Evolutionary conservation across 1,140 invertebrate genomes (phyloP), one percentile per base, ranked within the genome.

Genomic region (Drosophila neocordata): DNA sequence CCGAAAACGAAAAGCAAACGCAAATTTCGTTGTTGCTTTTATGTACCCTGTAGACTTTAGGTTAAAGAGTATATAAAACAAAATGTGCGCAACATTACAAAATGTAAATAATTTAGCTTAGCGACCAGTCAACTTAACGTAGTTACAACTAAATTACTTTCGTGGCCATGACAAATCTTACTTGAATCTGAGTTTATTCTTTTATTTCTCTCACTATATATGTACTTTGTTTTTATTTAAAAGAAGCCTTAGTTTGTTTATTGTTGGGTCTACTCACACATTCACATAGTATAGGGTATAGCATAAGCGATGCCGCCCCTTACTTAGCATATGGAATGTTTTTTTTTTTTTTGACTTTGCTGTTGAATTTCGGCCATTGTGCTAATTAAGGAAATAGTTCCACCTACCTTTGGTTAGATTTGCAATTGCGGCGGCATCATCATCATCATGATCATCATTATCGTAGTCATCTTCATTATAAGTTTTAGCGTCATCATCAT

Each of bases 331-430:
- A 15, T 48, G 15, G 8, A 48, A 20, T 48, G 41, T 48, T 48
- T 48, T 48, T n/a, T 70, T 20, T 64, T 20, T 67, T 64, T 27
- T 58, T 24, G 22, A 12, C n/a, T n/a, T 48, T 51, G 31, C 34
- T 65, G 15, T 56, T 48, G 31, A 22, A 61, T 34, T 35, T 27
- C 12, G 41, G 8, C 41, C 41, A 48, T 48, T 48, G 53, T 62
- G 79, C 53, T 73, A 70, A 84, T 65, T 69, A 52, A 62, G 22
- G 51, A 35, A 60, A 15, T 63, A 81, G 13, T 48, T 68, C 38
- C 53, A 57, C 67, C 66, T 63, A 88, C 82, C 83, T 85, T 65
- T 87, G 71, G 60, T 73, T 67, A 56, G 72, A 66, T 76, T 79
- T 69, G 67, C 68, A 63, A 67, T 38, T 66, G 75, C 65, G 52